Evolutionary conservation across 2,888 invertebrate species (phyloP), one percentile per base, ranked within the genome.

Genomic region (Lycophotia porphyrea): DNA sequence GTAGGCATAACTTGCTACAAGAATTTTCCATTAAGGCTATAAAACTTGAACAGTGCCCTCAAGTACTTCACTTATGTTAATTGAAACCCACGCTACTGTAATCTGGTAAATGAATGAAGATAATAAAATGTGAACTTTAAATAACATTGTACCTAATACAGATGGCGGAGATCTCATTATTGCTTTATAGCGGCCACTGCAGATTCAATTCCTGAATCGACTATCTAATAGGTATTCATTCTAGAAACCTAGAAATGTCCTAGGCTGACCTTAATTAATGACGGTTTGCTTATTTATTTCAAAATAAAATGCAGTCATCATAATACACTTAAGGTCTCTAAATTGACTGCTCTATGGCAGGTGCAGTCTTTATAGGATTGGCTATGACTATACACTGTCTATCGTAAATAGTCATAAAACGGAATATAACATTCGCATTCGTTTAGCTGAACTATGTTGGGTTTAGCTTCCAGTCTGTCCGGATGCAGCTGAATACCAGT

Each of bases 21-120:
- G 79, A 76, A 84, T 72, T 83, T 84, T 71, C 70, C 76, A 84
- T 84, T 86, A 76, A 84, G 49, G 47, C 74, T 65, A 66, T 86
- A 74, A 80, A 86, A 74, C 63, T 76, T 76, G 61, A 76, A 76
- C 47, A 71, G 55, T 44, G 36, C 58, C 63, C 31, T 74, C 27
- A 69, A 84, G 68, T 74, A 80, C 74, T 76, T 71, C 66, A 86
- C 84, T 84, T 74, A 78, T 81, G 84, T 86, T 84, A 86, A 86
- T 85, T 84, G 70, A 70, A 80, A 70, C 58, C 58, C 72, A 27
- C 66, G 49, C 64, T 64, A n/a, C 42, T 72, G 76, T 80, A 80
- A 80, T 78, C 66, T 74, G 24, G 67, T 75, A 72, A 78, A 71
- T 71, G 31, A 74, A 76, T 58, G 60, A n/a, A 42, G 69, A 64